Evolutionary conservation across 1,140 invertebrate genomes (phyloP).

Genomic region (Pogonognathellus flavescens): DNA sequence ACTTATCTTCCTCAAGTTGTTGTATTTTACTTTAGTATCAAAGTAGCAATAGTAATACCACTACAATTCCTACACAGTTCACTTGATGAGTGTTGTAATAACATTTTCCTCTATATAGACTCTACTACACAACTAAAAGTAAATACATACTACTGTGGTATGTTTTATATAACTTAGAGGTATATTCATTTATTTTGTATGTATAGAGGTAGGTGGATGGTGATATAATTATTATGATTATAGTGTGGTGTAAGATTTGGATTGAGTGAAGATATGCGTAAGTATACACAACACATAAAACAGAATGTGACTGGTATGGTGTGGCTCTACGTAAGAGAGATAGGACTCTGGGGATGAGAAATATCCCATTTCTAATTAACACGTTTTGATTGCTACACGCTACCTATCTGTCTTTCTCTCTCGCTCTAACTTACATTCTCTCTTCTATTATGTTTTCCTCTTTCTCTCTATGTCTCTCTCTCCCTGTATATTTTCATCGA

Average conservation of each 20-base stretch:
- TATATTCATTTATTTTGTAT: too few relatives aligned
- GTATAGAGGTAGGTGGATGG: too few relatives aligned
- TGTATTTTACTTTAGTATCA: constrained; percentile 22
- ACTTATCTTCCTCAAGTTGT: constrained; percentile 35
- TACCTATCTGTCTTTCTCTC: constrained; percentile 48
- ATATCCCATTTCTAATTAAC: constrained; percentile 67
- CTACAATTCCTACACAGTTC: not conserved
- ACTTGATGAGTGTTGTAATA: not conserved
- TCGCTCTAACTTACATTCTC: constrained; percentile 6
- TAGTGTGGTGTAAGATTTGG: not conserved
- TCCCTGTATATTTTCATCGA: not conserved
- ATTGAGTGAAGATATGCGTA: not conserved
- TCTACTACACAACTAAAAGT: too few relatives aligned
- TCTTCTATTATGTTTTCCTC: not conserved
- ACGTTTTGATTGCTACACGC: constrained; percentile 66
- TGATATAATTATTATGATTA: not conserved
- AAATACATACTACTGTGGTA: not conserved
- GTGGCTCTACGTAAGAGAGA: constrained; percentile 65
- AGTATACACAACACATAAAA: constrained; percentile 54
- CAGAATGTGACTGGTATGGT: constrained; percentile 58
- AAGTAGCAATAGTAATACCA: too few relatives aligned
- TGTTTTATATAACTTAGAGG: too few relatives aligned
- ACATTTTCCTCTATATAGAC: too few relatives aligned
- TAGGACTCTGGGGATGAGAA: constrained; percentile 62
- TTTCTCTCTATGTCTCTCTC: constrained; percentile 37